phyloP scores from a whole-genome alignment of 2,888 invertebrate genomes.

The Dryocosmus kuriphilus region DNA sequence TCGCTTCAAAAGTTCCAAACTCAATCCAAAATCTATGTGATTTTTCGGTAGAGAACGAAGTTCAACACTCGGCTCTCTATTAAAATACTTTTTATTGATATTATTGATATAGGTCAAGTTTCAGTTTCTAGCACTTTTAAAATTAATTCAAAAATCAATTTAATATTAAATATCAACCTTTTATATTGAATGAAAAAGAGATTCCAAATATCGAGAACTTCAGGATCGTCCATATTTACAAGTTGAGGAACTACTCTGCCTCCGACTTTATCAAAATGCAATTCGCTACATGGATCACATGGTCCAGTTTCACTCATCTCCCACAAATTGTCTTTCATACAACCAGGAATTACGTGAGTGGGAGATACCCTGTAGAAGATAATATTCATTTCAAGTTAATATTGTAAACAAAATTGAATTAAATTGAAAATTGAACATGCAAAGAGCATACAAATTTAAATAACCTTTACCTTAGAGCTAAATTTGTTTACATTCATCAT shows the following conservation, averaged over 20 bases:
- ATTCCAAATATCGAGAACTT: slow-evolving; percentile 99
- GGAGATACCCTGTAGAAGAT: too few relatives aligned
- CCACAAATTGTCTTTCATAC: slow-evolving; percentile 99
- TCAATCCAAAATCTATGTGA: slow-evolving; percentile 97
- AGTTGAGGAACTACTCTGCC: too few relatives aligned
- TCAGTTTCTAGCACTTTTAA: too few relatives aligned
- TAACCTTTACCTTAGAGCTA: slow-evolving; percentile 91
- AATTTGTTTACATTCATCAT: slow-evolving; percentile 92
- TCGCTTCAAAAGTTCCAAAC: too few relatives aligned
- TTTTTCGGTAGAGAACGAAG: slow-evolving; percentile 93
- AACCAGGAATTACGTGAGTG: slow-evolving; percentile 89
- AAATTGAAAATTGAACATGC: background rate
- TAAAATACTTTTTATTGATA: slow-evolving; percentile 45
- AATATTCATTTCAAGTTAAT: too few relatives aligned
- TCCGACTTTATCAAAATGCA: too few relatives aligned
- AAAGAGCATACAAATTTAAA: too few relatives aligned
- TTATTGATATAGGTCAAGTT: too few relatives aligned
- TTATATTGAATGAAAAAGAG: slow-evolving; percentile 99
- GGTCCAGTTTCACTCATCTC: slow-evolving; percentile 99
- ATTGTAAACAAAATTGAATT: background rate
- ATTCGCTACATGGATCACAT: too few relatives aligned
- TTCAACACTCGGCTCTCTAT: slow-evolving; percentile 89
- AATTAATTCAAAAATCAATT: too few relatives aligned
- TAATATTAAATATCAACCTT: too few relatives aligned
- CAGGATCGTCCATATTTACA: too few relatives aligned